phyloP scores from a whole-genome alignment of 2,888 invertebrate species.

The Endotricha flammealis region DNA sequence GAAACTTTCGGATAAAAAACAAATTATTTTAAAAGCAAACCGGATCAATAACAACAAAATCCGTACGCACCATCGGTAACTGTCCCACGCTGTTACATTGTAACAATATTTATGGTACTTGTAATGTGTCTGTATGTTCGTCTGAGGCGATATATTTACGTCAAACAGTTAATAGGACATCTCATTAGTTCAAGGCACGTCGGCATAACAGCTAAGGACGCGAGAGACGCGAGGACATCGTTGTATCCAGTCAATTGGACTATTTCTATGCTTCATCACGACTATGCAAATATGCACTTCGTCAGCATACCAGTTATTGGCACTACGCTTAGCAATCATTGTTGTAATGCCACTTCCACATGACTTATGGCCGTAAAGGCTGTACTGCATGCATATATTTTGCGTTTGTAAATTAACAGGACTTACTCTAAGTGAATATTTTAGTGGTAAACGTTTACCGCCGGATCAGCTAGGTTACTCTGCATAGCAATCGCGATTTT shows the following conservation, averaged over 20 bases:
- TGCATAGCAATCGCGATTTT: too few relatives aligned
- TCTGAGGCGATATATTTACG: conserved; percentile 54
- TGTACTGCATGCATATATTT: neutral
- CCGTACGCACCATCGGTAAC: too few relatives aligned
- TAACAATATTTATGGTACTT: neutral
- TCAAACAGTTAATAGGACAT: conserved; percentile 57
- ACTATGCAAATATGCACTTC: conserved; percentile 48
- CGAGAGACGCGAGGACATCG: conserved; percentile 48
- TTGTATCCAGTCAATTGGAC: conserved; percentile 36
- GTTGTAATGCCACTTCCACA: conserved; percentile 25
- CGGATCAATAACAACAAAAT: too few relatives aligned
- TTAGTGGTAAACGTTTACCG: too few relatives aligned
- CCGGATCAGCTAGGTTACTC: too few relatives aligned
- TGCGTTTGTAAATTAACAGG: conserved; percentile 4
- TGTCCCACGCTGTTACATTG: neutral
- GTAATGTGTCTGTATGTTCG: conserved; percentile 16
- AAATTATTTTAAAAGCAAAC: too few relatives aligned
- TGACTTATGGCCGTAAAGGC: conserved; percentile 11
- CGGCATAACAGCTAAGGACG: conserved; percentile 54
- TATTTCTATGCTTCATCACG: conserved; percentile 51
- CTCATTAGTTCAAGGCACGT: conserved; percentile 70
- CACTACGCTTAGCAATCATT: conserved; percentile 33
- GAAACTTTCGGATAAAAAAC: too few relatives aligned
- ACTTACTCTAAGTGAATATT: neutral
- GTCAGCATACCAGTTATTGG: conserved; percentile 43